Conservation (phyloP, 2,888 invertebrate genomes). For the Zelleria hepariella region DNA sequence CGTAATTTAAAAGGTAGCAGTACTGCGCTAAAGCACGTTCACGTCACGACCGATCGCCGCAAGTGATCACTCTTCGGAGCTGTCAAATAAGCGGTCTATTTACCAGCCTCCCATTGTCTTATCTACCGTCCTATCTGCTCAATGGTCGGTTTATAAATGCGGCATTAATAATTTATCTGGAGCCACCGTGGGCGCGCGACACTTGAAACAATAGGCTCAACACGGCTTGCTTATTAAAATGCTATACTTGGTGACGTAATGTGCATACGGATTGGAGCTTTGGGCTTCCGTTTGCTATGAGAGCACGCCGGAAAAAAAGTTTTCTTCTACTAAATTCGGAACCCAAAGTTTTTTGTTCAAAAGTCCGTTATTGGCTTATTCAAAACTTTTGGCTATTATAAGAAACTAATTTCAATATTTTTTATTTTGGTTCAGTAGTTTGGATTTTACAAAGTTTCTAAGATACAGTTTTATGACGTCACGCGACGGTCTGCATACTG, state of each 20-base stretch:
- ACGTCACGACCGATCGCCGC: background rate
- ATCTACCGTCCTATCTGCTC: background rate
- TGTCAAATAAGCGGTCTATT: background rate
- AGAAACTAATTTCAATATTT: no score
- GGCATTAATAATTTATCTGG: constrained; percentile 69
- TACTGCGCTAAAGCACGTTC: background rate
- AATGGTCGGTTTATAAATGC: constrained; percentile 45
- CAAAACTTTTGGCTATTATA: no score
- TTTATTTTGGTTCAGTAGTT: no score
- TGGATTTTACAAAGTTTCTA: no score
- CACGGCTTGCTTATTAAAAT: background rate
- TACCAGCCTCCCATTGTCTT: background rate
- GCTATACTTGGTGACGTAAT: background rate
- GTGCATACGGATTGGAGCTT: background rate
- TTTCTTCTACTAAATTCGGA: no score
- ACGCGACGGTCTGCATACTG: no score
- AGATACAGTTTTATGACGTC: no score
- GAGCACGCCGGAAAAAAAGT: background rate
- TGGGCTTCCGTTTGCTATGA: background rate
- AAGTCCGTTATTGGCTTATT: no score
- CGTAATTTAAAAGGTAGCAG: background rate
- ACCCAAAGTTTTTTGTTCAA: no score
- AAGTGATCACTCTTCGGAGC: background rate
- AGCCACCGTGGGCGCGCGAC: constrained; percentile 50
- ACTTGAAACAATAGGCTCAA: constrained; percentile 39